Conservation (phyloP, 2,113 vertebrate genomes). For the Anthoscopus minutus region DNA sequence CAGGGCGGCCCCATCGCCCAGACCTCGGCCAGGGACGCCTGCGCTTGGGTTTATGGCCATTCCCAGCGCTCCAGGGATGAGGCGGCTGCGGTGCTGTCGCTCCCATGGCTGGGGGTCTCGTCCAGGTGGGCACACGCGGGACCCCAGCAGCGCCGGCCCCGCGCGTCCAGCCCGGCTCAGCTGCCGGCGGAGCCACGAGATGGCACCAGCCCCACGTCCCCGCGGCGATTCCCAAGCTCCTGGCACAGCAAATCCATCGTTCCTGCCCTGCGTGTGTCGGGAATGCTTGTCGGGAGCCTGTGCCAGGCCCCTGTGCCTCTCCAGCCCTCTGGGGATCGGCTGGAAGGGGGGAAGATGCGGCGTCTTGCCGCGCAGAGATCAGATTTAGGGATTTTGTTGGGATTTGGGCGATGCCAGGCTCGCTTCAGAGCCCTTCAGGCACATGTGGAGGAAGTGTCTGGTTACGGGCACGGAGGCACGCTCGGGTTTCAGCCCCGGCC, state of each 20-base stretch:
- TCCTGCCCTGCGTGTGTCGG: background rate
- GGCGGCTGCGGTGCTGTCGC: rapidly evolving
- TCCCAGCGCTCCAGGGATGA: rapidly evolving
- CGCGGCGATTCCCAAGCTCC: background rate
- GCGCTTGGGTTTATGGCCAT: rapidly evolving
- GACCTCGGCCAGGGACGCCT: rapidly evolving
- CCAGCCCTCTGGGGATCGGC: rapidly evolving
- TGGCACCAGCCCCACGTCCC: constrained; percentile 23
- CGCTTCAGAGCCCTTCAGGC: background rate
- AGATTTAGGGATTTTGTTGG: background rate
- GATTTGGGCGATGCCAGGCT: background rate
- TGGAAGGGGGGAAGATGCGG: background rate
- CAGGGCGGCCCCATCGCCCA: rapidly evolving
- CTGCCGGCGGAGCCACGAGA: background rate
- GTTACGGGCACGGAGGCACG: rapidly evolving
- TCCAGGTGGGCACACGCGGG: rapidly evolving
- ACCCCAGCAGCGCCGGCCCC: too few species aligned
- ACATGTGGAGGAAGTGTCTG: background rate
- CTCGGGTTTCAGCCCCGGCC: background rate
- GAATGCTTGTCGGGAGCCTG: background rate
- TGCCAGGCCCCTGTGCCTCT: rapidly evolving
- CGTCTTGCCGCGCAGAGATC: background rate
- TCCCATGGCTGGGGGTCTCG: rapidly evolving
- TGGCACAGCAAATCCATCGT: rapidly evolving
- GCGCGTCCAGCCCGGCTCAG: rapidly evolving